Conservation (phyloP, 2,113 vertebrate genomes). For the Vimba vimba region DNA sequence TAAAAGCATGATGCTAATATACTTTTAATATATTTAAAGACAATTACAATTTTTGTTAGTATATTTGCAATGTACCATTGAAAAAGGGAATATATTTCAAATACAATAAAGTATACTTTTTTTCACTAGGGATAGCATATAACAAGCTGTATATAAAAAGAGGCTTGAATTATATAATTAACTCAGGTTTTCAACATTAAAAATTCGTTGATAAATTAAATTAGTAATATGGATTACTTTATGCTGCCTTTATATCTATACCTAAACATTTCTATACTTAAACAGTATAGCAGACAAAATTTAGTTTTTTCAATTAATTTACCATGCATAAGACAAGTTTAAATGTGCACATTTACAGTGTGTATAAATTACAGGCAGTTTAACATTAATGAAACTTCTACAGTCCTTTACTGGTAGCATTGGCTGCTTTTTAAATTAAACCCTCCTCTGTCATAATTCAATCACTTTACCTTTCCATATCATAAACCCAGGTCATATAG, state of each 20-base stretch:
- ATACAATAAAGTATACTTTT: too few species aligned
- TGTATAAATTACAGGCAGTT: background rate
- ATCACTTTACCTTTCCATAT: background rate
- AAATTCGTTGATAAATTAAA: too few species aligned
- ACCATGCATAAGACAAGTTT: background rate
- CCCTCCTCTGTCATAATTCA: conserved; percentile 2
- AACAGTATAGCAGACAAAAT: background rate
- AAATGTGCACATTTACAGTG: background rate
- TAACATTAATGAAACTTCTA: background rate
- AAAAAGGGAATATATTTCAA: too few species aligned
- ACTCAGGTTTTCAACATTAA: background rate
- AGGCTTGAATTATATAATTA: background rate
- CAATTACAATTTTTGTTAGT: too few species aligned
- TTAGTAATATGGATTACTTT: too few species aligned
- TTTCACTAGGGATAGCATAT: too few species aligned
- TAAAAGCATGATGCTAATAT: too few species aligned
- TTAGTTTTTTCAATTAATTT: background rate
- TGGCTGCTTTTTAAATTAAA: background rate
- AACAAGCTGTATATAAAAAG: background rate
- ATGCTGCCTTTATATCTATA: too few species aligned
- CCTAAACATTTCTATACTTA: background rate
- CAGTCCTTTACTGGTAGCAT: background rate
- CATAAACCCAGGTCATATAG: conserved; percentile 1
- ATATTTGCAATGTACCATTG: too few species aligned
- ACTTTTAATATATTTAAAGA: too few species aligned